Percentiles rank a stretch among this genome's conserved stretches.
phyloP scores from a whole-genome alignment of 1,140 invertebrate species.

The Archivesica marissinica region DNA sequence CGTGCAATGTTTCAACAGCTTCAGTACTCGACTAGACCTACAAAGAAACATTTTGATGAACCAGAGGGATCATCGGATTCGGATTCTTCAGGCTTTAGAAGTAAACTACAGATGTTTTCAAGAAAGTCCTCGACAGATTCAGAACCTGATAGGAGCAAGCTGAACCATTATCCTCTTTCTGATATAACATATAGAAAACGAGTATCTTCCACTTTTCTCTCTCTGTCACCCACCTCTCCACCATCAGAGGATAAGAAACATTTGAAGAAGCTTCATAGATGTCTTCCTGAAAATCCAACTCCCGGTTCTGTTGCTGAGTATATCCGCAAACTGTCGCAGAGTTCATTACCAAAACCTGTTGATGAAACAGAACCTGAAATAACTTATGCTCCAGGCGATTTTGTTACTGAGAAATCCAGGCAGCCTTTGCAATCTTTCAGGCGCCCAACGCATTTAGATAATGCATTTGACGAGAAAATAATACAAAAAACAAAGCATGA shows the following conservation, averaged over 20 bases:
- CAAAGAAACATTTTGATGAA: slow-evolving; percentile 22
- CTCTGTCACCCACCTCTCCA: slow-evolving; percentile 12
- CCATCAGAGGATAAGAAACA: slow-evolving; percentile 44
- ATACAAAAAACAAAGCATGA: not conserved
- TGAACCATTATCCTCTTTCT: not conserved
- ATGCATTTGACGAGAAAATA: not conserved
- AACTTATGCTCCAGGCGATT: not conserved
- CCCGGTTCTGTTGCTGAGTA: slow-evolving; percentile 57
- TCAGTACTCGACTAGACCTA: slow-evolving; percentile 54
- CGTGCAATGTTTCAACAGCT: slow-evolving; percentile 40
- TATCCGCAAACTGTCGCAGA: slow-evolving; percentile 37
- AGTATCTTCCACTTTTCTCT: slow-evolving; percentile 38
- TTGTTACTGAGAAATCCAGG: not conserved
- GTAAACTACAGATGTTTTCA: slow-evolving; percentile 45
- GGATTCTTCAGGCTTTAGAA: slow-evolving; percentile 43
- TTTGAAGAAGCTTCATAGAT: slow-evolving; percentile 40
- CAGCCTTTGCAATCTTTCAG: not conserved
- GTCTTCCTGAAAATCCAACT: slow-evolving; percentile 30
- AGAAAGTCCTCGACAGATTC: slow-evolving; percentile 31
- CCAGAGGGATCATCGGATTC: not conserved
- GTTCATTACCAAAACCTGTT: not conserved
- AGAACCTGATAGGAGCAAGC: slow-evolving; percentile 9
- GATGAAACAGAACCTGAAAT: not conserved
- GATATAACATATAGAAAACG: not conserved
- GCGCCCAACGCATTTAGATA: not conserved